Evolutionary conservation across 2,797 vertebrate genomes (phyloP).

Genomic region (Lindbergichthys nudifrons): DNA sequence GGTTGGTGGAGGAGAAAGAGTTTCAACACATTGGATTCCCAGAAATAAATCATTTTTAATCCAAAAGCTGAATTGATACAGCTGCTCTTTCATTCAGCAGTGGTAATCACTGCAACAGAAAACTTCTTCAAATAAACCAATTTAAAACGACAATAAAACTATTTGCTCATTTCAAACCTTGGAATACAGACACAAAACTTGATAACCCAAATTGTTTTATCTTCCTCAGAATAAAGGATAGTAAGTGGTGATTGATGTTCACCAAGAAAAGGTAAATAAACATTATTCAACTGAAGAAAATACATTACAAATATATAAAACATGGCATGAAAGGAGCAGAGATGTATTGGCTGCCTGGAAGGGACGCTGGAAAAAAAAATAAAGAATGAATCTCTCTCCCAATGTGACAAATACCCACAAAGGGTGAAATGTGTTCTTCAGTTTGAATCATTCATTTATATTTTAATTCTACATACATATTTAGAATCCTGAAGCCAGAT

Average conservation of each 20-base stretch:
- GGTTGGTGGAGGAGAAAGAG: constrained; percentile 4
- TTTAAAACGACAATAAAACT: not conserved
- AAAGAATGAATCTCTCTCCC: constrained; percentile 2
- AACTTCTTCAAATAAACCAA: not conserved
- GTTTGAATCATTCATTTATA: not conserved
- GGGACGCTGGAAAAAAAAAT: not conserved
- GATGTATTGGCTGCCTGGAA: not conserved
- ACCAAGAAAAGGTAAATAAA: not conserved
- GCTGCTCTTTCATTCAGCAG: not conserved
- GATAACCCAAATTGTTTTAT: not conserved
- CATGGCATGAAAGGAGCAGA: not conserved
- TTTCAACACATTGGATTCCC: constrained; percentile 7
- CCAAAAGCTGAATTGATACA: not conserved
- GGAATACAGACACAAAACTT: not conserved
- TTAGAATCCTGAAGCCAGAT: not conserved
- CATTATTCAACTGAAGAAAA: not conserved
- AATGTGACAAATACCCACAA: constrained; percentile 5
- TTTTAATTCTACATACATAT: not conserved
- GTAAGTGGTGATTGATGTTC: not conserved
- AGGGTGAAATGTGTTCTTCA: constrained; percentile 1
- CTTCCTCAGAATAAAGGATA: not conserved
- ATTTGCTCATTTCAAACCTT: not conserved
- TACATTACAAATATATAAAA: constrained; percentile 7
- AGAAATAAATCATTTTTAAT: constrained; percentile 9
- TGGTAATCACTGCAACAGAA: not conserved